Percentiles rank a stretch among this genome's conserved stretches.
Evolutionary conservation across 1,140 invertebrate species (phyloP).

Genomic region (Ooceraea biroi): DNA sequence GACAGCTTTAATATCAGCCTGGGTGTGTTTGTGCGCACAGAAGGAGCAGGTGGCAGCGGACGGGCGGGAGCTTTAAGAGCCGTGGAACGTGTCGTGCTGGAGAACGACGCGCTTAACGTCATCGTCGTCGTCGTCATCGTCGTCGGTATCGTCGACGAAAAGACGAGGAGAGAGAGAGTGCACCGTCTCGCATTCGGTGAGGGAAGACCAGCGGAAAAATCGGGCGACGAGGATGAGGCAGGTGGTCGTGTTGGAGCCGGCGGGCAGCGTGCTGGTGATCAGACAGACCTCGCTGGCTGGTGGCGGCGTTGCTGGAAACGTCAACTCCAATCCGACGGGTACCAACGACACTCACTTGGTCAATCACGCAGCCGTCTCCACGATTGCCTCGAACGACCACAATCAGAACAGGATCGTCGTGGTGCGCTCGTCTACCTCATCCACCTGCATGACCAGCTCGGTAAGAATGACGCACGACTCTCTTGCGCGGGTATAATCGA

Average conservation of each 20-base stretch:
- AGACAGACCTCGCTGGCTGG: slow-evolving; percentile 83
- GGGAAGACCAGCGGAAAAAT: not conserved
- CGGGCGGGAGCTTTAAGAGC: slow-evolving; percentile 71
- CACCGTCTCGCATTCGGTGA: slow-evolving; percentile 57
- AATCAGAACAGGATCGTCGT: slow-evolving; percentile 85
- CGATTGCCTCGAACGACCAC: slow-evolving; percentile 81
- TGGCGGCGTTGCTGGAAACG: slow-evolving; percentile 74
- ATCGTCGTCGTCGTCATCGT: not conserved
- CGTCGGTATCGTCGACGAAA: slow-evolving; percentile 13
- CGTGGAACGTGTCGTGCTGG: slow-evolving; percentile 64
- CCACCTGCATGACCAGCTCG: slow-evolving; percentile 80
- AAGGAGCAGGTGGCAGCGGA: slow-evolving; percentile 73
- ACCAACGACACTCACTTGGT: slow-evolving; percentile 76
- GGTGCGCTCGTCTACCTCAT: slow-evolving; percentile 81
- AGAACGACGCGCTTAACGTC: slow-evolving; percentile 65
- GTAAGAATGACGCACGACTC: slow-evolving; percentile 70
- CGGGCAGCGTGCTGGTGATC: slow-evolving; percentile 85
- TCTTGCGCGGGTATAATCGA: slow-evolving; percentile 13
- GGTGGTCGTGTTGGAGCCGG: slow-evolving; percentile 85
- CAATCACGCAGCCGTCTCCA: slow-evolving; percentile 76
- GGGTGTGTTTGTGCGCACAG: slow-evolving; percentile 67
- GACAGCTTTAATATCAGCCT: slow-evolving; percentile 72
- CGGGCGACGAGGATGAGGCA: slow-evolving; percentile 80
- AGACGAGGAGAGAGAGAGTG: slow-evolving; percentile 49
- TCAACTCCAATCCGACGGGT: slow-evolving; percentile 78